phyloP scores from a whole-genome alignment of 2,888 invertebrate species.

The Chrysina gloriosa region DNA sequence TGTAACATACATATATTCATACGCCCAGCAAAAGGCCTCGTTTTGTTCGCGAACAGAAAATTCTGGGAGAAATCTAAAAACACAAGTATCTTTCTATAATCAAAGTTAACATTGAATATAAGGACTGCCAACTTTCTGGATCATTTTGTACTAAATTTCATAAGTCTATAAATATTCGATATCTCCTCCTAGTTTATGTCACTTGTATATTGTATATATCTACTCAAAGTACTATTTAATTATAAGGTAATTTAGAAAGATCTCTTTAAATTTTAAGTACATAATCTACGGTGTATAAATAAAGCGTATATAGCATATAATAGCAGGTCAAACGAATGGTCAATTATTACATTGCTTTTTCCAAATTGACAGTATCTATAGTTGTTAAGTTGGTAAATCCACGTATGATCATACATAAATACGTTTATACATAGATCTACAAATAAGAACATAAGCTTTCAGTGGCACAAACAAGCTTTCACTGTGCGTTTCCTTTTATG shows the following conservation, averaged over 20 bases:
- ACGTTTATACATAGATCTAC: not conserved
- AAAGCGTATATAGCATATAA: not conserved
- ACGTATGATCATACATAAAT: too few species aligned
- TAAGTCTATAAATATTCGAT: too few species aligned
- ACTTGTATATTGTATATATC: not conserved
- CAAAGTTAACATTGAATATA: too few species aligned
- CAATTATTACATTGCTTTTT: constrained; percentile 21
- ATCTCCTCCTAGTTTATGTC: not conserved
- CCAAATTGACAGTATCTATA: too few species aligned
- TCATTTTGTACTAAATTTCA: too few species aligned
- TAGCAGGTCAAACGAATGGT: constrained; percentile 9
- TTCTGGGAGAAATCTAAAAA: too few species aligned
- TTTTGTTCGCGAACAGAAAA: too few species aligned
- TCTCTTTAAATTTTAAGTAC: not conserved
- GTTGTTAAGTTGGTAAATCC: too few species aligned
- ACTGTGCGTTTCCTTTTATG: constrained; percentile 8
- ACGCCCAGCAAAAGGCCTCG: too few species aligned
- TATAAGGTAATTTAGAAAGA: not conserved
- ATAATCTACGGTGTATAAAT: not conserved
- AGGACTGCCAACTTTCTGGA: too few species aligned
- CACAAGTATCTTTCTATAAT: too few species aligned
- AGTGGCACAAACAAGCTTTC: constrained; percentile 26
- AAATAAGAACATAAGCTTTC: constrained; percentile 14
- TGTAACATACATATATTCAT: not conserved
- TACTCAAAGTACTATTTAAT: not conserved